Evolutionary conservation across 2,113 vertebrate species (phyloP).

Genomic region (Macaca mulatta): DNA sequence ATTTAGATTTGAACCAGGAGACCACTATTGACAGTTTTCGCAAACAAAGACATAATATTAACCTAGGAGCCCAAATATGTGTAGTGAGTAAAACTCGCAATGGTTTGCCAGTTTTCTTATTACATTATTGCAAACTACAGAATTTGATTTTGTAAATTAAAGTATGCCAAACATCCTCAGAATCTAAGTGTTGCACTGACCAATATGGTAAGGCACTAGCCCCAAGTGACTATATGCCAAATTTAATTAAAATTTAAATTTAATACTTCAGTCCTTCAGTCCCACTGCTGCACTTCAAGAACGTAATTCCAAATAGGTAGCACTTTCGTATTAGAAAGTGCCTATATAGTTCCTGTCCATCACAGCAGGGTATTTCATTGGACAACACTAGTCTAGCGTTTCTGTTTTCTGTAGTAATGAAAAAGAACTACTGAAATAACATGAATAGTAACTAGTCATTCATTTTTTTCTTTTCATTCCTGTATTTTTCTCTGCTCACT

Average conservation of each 20-base stretch:
- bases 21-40: background rate
- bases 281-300: background rate
- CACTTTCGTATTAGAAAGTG: background rate
- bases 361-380: background rate
- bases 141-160: background rate
- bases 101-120: background rate
- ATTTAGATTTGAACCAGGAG: background rate
- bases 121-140: background rate
- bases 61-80: background rate
- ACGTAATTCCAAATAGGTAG: background rate
- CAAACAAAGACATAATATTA: background rate
- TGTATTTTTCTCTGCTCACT: background rate
- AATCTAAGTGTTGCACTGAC: background rate
- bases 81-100: background rate
- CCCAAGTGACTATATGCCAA: background rate
- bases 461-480: background rate
- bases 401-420: background rate
- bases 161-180: background rate
- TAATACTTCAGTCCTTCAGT: background rate
- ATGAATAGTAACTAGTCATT: background rate
- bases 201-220: background rate
- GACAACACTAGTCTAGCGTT: background rate
- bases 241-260: background rate
- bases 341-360: background rate
- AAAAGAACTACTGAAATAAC: background rate